Evolutionary conservation across 2,113 vertebrate species (phyloP), one percentile per base, ranked within the genome.

Genomic region (Pardalotus punctatus): DNA sequence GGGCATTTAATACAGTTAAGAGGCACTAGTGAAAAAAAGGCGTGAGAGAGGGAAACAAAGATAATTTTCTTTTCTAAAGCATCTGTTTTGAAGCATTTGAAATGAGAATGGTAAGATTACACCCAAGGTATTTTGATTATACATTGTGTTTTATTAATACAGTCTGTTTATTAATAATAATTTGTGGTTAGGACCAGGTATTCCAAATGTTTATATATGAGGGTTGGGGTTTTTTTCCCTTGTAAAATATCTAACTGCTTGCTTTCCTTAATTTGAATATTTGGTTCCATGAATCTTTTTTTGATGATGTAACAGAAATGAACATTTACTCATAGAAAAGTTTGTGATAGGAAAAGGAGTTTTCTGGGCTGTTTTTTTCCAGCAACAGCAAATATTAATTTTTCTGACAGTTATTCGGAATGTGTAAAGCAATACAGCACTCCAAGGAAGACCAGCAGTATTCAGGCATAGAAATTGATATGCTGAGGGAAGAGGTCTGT

Each of bases 151-250:
- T 70, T 78, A 1, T 62, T 67, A 74, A 54, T 36, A 27, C 9
- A 54, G 7, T 27, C 9, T 61, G 6, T 48, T 74, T 79, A 10
- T 47, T 58, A 79, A 29, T 47, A 70, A 35, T 54, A 0, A 29
- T 51, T 71, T 54, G 11, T 69, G 9, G 6, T 42, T 93, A 74
- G 28, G 9, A 79, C 2, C 23, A 70, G 8, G 9, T 78, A 65
- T 65, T 24, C 12, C 35, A 47, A 87, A 47, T 84, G 0, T 16
- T 81, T 73, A 11, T 21, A 31, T 38, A 5, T 57, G 21, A 20
- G 3, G 4, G 0, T 5, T 33, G 9, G 16, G 20, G 0, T 0
- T 4, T 62, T 36, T 50, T 43, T 29, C 11, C 3, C 11, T 10
- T 15, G 8, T 56, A 27, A 76, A 78, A 62, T 58, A 38, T 13